Evolutionary conservation across 2,888 invertebrate genomes (phyloP).

Genomic region (Amitus sp.): DNA sequence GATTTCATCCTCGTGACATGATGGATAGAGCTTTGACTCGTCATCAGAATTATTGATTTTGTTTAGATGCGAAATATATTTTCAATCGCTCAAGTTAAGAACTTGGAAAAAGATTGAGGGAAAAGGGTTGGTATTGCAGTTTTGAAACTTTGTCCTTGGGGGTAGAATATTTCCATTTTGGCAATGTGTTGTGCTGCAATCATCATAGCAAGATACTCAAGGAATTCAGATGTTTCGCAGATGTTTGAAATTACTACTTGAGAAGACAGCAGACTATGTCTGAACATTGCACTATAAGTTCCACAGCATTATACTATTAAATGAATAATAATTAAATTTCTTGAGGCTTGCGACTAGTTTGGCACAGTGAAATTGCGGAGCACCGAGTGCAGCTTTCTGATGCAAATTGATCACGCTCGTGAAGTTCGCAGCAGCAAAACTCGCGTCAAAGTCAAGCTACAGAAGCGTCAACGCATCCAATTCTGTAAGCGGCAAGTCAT

Average conservation of each 20-base stretch:
- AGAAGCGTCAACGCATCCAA: constrained; percentile 17
- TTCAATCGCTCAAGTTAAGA: too few relatives aligned
- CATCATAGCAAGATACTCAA: background rate
- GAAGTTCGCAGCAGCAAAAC: constrained; percentile 20
- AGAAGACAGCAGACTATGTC: constrained; percentile 13
- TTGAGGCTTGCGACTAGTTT: constrained; percentile 18
- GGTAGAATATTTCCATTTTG: constrained; percentile 12
- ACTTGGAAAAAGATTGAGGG: too few relatives aligned
- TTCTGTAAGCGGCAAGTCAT: constrained; percentile 7
- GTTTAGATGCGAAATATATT: too few relatives aligned
- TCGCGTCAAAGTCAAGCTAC: constrained; percentile 18
- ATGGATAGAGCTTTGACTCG: too few relatives aligned
- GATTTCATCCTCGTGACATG: too few relatives aligned
- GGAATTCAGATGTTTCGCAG: background rate
- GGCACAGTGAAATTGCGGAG: constrained; percentile 18
- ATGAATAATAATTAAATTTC: constrained; percentile 31
- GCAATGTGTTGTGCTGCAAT: constrained; percentile 8
- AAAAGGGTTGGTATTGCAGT: too few relatives aligned
- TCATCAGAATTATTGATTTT: too few relatives aligned
- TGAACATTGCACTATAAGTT: constrained; percentile 10
- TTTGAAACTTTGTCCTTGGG: too few relatives aligned
- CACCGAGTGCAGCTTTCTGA: constrained; percentile 17
- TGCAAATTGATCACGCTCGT: constrained; percentile 22
- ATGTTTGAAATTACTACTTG: constrained; percentile 13
- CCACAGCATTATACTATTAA: constrained; percentile 15